Evolutionary conservation across 2,113 vertebrate genomes (phyloP).

Genomic region (Oenanthe melanoleuca): DNA sequence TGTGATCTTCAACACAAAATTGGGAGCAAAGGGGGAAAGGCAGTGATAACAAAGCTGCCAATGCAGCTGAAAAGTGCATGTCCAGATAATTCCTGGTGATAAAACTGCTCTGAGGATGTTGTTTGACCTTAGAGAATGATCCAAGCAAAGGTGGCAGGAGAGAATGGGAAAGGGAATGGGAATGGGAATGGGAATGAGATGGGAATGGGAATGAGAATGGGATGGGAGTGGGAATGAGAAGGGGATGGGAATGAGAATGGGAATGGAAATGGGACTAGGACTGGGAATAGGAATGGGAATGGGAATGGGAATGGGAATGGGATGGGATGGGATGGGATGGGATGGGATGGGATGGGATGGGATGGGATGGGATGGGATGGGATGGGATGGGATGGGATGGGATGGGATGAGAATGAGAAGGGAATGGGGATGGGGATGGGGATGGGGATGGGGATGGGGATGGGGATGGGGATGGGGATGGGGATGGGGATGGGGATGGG

Average conservation of each 20-base stretch:
- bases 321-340: too few relatives aligned
- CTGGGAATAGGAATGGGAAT: too few relatives aligned
- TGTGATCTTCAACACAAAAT: background rate
- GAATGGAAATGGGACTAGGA: too few relatives aligned
- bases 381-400: background rate
- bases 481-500: too few relatives aligned
- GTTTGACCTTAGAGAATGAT: background rate
- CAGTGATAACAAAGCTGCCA: background rate
- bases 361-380: too few relatives aligned
- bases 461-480: too few relatives aligned
- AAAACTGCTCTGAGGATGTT: background rate
- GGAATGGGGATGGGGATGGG: too few relatives aligned
- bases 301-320: background rate
- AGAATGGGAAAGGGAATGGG: background rate
- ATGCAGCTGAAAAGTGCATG: background rate
- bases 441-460: background rate
- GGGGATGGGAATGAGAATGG: too few relatives aligned
- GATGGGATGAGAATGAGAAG: too few relatives aligned
- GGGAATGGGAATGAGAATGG: background rate
- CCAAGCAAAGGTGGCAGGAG: background rate
- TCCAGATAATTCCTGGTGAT: background rate
- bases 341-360: too few relatives aligned
- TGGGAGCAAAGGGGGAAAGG: background rate
- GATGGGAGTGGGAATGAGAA: too few relatives aligned
- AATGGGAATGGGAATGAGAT: background rate